Conservation (phyloP, 2,888 invertebrate species). For the Salticus scenicus region DNA sequence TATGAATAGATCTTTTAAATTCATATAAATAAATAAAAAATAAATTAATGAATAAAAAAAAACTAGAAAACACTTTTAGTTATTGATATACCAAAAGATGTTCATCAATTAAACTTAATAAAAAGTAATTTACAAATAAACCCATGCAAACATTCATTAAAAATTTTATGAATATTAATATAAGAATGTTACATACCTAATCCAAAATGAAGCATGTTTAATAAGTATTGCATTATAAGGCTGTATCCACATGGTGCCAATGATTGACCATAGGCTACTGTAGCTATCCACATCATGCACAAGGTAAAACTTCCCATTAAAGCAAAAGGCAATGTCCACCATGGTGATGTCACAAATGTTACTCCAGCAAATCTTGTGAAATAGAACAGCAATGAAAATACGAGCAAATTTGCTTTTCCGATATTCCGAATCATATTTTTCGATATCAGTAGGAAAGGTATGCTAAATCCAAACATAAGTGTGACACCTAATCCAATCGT, state of each 20-base stretch:
- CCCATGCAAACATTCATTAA: too few relatives aligned
- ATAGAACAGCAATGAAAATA: slow-evolving; percentile 71
- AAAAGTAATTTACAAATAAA: too few relatives aligned
- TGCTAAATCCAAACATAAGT: slow-evolving; percentile 64
- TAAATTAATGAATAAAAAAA: too few relatives aligned
- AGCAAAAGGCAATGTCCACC: slow-evolving; percentile 71
- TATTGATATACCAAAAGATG: too few relatives aligned
- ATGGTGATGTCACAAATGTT: slow-evolving; percentile 71
- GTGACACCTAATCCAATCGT: slow-evolving; percentile 68
- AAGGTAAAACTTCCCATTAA: slow-evolving; percentile 71
- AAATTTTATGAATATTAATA: too few relatives aligned
- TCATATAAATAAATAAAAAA: too few relatives aligned
- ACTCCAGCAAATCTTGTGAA: slow-evolving; percentile 74
- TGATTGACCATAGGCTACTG: slow-evolving; percentile 77
- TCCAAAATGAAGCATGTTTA: slow-evolving; percentile 72
- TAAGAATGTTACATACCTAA: slow-evolving; percentile 52
- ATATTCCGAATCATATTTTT: slow-evolving; percentile 71
- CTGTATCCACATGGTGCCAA: slow-evolving; percentile 75
- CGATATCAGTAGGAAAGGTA: slow-evolving; percentile 70
- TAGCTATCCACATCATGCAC: slow-evolving; percentile 71
- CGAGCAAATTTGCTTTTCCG: slow-evolving; percentile 71
- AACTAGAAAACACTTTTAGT: too few relatives aligned
- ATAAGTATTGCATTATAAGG: slow-evolving; percentile 70
- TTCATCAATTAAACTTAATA: too few relatives aligned
- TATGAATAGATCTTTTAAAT: too few relatives aligned